Evolutionary conservation across 2,113 vertebrate species (phyloP).

Genomic region (Apeltes quadracus): DNA sequence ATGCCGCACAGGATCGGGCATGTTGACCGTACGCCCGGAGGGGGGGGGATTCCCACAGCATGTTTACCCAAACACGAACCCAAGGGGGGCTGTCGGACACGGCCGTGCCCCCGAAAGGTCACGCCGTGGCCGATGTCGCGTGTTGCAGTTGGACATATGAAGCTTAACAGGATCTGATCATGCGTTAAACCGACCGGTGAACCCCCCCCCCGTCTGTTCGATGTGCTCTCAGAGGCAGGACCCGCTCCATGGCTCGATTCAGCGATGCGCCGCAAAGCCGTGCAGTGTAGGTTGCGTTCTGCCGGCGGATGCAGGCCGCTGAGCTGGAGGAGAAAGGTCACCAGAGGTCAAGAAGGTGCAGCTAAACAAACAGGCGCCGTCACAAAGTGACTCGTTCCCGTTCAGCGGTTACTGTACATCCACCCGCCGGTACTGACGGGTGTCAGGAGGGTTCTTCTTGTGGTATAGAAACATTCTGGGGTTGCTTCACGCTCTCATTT

Average conservation of each 20-base stretch:
- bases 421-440: too few relatives aligned
- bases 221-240: neutral
- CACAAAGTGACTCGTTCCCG: too few relatives aligned
- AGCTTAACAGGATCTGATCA: neutral
- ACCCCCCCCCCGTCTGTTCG: too few relatives aligned
- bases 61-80: conserved; percentile 17
- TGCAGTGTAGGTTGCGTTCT: conserved; percentile 21
- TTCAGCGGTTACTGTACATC: too few relatives aligned
- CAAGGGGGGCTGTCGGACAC: conserved; percentile 8
- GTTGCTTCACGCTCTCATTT: conserved; percentile 36
- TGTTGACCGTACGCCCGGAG: conserved; percentile 43
- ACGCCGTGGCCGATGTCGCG: conserved; percentile 6
- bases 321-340: conserved; percentile 68
- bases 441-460: too few relatives aligned
- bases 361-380: conserved; percentile 77
- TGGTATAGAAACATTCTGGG: too few relatives aligned
- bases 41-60: conserved; percentile 30
- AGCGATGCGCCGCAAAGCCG: conserved; percentile 4
- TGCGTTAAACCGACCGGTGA: neutral
- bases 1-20: conserved; percentile 25
- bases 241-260: neutral
- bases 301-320: conserved; percentile 32
- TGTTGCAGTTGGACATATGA: neutral
- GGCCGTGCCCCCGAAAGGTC: neutral
- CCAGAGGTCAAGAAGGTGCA: conserved; percentile 70